Evolutionary conservation across 2,888 invertebrate genomes (phyloP).

Genomic region (Pheosia tremula): DNA sequence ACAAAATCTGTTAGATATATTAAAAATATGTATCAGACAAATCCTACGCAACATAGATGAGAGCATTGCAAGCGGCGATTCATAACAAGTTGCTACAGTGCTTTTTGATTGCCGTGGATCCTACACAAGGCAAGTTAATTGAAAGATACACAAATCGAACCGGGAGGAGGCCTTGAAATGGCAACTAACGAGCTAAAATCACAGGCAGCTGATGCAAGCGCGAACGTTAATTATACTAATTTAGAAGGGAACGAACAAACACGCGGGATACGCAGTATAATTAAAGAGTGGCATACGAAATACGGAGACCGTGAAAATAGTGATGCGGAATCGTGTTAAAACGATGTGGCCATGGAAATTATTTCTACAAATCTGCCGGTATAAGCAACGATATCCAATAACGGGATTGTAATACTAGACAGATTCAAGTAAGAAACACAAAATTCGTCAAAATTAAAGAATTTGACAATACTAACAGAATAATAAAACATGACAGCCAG

Average conservation of each 20-base stretch:
- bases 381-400: no score
- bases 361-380: no score
- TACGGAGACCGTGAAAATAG: background rate
- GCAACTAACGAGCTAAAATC: constrained; percentile 46
- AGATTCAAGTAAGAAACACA: no score
- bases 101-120: constrained; percentile 8
- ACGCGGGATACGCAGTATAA: background rate
- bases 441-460: no score
- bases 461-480: no score
- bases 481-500: no score
- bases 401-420: no score
- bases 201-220: constrained; percentile 27
- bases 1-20: background rate
- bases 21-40: background rate
- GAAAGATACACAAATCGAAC: constrained; percentile 30
- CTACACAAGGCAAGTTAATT: constrained; percentile 24
- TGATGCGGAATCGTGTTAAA: constrained; percentile 2
- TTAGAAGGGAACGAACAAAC: constrained; percentile 17
- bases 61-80: background rate
- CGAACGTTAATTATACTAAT: constrained; percentile 32
- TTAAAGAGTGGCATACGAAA: background rate
- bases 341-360: no score
- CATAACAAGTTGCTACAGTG: background rate
- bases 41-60: background rate
- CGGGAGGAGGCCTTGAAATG: constrained; percentile 33